Percentiles rank a stretch among this genome's conserved stretches.
Conservation (phyloP, 23 tunicate genomes). For the Styela plicata region DNA sequence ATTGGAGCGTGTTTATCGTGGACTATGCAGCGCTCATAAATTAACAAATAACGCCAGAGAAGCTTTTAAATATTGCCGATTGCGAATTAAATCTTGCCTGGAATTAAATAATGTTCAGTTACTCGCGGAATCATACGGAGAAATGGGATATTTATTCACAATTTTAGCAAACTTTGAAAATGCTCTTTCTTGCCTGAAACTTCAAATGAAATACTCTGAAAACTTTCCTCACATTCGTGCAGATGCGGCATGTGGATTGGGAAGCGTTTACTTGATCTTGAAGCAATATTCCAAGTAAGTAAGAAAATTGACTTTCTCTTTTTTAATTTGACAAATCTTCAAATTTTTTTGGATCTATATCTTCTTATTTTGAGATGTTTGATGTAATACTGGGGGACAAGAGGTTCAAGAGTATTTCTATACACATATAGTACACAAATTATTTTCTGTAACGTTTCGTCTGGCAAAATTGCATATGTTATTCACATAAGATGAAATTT, state of each 20-base stretch:
- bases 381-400: no score
- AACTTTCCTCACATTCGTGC: constrained; percentile 14
- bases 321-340: no score
- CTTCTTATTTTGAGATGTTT: no score
- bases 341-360: no score
- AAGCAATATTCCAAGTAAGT: constrained; percentile 38
- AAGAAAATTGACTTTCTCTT: no score
- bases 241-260: constrained; percentile 82
- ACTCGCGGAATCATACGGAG: constrained; percentile 54
- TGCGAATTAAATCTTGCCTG: constrained; percentile 30
- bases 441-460: no score
- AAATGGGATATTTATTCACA: constrained; percentile 54
- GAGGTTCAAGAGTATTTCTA: no score
- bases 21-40: constrained; percentile 25
- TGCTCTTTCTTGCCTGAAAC: constrained; percentile 40
- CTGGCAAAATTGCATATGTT: no score
- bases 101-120: constrained; percentile 2
- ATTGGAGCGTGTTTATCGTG: constrained; percentile 36
- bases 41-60: constrained; percentile 17
- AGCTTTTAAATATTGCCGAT: constrained; percentile 29
- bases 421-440: no score
- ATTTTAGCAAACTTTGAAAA: constrained; percentile 17
- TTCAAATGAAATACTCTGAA: constrained; percentile 56
- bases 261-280: constrained; percentile 51
- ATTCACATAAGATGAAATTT: no score